phyloP scores from a whole-genome alignment of 2,113 vertebrate species.

The Protobothrops mucrosquamatus region DNA sequence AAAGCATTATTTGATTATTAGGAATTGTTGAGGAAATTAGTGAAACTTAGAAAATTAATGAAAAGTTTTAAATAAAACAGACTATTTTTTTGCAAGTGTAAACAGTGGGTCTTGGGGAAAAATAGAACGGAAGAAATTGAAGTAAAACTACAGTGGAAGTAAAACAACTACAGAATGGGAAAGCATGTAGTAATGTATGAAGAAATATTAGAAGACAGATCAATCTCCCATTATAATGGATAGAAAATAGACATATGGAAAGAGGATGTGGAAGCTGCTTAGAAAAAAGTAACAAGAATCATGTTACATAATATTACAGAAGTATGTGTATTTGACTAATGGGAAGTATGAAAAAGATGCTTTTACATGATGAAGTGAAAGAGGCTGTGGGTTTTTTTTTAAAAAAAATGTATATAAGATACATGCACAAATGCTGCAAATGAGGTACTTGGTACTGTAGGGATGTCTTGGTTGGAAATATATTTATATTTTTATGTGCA shows the following conservation, averaged over 20 bases:
- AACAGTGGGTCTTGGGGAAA: neutral
- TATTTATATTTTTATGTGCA: neutral
- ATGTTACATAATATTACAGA: neutral
- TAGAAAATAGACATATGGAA: neutral
- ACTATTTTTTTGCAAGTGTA: neutral
- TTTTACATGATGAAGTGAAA: neutral
- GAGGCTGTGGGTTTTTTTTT: neutral
- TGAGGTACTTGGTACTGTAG: neutral
- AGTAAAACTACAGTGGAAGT: no score
- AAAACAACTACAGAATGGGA: no score
- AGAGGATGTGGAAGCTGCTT: neutral
- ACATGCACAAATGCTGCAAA: neutral
- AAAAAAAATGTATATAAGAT: neutral
- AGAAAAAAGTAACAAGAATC: neutral
- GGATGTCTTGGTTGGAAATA: neutral
- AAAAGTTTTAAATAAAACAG: neutral
- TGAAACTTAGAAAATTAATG: neutral
- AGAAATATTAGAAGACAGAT: neutral
- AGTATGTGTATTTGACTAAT: neutral
- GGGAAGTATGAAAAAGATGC: neutral
- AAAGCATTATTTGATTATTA: neutral
- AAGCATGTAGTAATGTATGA: neutral
- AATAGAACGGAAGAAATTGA: no score
- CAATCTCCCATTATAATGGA: neutral
- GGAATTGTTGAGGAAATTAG: neutral